Conservation (phyloP, 2,888 invertebrate genomes). For the Philopedon plagiatum region DNA sequence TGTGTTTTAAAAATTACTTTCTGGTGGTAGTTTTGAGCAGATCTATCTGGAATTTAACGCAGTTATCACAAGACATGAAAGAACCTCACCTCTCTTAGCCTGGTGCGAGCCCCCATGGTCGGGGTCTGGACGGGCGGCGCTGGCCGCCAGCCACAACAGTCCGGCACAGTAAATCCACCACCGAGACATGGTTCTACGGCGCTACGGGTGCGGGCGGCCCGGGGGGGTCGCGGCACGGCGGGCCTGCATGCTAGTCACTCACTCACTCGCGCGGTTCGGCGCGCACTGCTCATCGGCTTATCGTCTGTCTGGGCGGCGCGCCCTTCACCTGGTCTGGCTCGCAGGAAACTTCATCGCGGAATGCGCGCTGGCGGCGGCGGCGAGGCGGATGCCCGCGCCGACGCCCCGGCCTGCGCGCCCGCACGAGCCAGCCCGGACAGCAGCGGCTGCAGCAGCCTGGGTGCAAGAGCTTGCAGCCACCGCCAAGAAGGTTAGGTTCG, state of each 20-base stretch:
- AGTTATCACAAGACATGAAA: not conserved
- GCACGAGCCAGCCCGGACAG: slow-evolving; percentile 39
- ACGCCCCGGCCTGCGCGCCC: slow-evolving; percentile 50
- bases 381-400: slow-evolving; percentile 47
- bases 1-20: not conserved
- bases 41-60: not conserved
- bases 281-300: slow-evolving; percentile 44
- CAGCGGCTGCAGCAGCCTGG: slow-evolving; percentile 41
- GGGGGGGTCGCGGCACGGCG: slow-evolving; percentile 48
- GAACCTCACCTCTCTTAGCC: slow-evolving; percentile 44
- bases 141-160: slow-evolving; percentile 46
- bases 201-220: slow-evolving; percentile 43
- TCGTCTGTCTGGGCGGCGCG: slow-evolving; percentile 42
- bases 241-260: slow-evolving; percentile 43
- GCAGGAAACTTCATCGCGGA: slow-evolving; percentile 50
- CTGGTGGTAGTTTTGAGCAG: not conserved
- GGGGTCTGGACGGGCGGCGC: slow-evolving; percentile 38
- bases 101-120: slow-evolving; percentile 44
- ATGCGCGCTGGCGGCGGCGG: slow-evolving; percentile 45
- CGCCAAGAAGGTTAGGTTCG: slow-evolving; percentile 37
- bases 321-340: slow-evolving; percentile 50
- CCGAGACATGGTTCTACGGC: slow-evolving; percentile 46
- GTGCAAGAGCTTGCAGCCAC: slow-evolving; percentile 39
- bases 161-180: slow-evolving; percentile 51
- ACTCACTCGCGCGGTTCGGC: slow-evolving; percentile 45